A percentile compares a stretch with the other conserved stretches of the same genome.
Evolutionary conservation across 1,140 invertebrate genomes (phyloP).

Genomic region (Bombus impatiens): DNA sequence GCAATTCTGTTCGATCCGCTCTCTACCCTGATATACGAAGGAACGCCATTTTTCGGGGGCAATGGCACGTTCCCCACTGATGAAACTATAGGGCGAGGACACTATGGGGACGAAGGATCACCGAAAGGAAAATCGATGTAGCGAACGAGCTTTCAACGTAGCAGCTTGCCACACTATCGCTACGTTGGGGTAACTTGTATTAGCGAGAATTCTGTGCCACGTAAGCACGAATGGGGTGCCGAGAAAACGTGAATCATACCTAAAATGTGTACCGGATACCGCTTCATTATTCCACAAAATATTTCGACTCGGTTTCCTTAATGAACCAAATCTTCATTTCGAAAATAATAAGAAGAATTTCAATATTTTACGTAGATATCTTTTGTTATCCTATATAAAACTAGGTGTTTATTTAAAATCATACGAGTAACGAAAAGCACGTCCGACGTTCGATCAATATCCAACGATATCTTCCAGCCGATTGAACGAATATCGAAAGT

Average conservation of each 20-base stretch:
- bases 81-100: slow-evolving; percentile 66
- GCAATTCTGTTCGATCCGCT: slow-evolving; percentile 24
- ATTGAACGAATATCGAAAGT: not conserved
- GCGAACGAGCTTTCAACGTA: slow-evolving; percentile 74
- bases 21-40: slow-evolving; percentile 44
- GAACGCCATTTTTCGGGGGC: slow-evolving; percentile 71
- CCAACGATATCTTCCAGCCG: not conserved
- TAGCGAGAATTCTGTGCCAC: slow-evolving; percentile 75
- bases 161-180: slow-evolving; percentile 72
- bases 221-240: slow-evolving; percentile 75
- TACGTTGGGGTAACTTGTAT: slow-evolving; percentile 69
- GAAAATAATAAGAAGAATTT: not conserved
- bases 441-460: not conserved
- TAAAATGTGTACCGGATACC: slow-evolving; percentile 31
- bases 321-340: not conserved
- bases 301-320: not conserved
- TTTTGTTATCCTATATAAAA: not conserved
- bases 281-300: not conserved
- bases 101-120: slow-evolving; percentile 65
- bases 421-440: not conserved
- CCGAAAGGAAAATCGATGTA: slow-evolving; percentile 78
- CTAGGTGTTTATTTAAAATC: not conserved
- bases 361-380: not conserved
- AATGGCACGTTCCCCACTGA: slow-evolving; percentile 69
- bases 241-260: slow-evolving; percentile 66